Evolutionary conservation across 2,888 invertebrate species (phyloP).

Genomic region (Dynastes hyllus): DNA sequence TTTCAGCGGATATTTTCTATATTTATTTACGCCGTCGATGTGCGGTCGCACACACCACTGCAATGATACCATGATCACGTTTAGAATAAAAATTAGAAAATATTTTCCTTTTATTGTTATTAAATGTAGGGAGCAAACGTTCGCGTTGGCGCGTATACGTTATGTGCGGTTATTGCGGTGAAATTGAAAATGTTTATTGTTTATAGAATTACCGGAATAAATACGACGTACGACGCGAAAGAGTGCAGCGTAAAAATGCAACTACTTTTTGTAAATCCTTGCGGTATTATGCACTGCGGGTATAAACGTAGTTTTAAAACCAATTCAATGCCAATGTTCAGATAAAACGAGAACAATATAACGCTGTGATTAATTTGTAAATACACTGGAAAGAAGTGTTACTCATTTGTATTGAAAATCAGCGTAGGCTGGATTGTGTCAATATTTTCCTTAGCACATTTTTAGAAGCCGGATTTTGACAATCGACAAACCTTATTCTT

Average conservation of each 20-base stretch:
- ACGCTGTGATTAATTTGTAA: not conserved
- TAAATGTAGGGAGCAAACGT: not conserved
- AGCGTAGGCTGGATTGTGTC: too few relatives aligned
- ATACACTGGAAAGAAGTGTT: not conserved
- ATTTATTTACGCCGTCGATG: not conserved
- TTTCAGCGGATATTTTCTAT: not conserved
- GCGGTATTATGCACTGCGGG: not conserved
- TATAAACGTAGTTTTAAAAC: not conserved
- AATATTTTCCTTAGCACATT: too few relatives aligned
- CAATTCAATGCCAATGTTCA: not conserved
- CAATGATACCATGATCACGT: not conserved
- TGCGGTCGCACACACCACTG: not conserved
- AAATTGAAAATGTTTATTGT: slow-evolving; percentile 20
- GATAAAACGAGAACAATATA: not conserved
- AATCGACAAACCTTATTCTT: too few relatives aligned
- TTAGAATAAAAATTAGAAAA: slow-evolving; percentile 37
- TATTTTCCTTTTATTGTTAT: not conserved
- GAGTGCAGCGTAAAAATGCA: not conserved
- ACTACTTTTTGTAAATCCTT: not conserved
- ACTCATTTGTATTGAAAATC: too few relatives aligned
- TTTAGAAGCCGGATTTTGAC: too few relatives aligned
- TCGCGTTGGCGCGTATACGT: not conserved
- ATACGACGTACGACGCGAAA: not conserved
- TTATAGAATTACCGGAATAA: not conserved
- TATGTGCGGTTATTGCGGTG: not conserved